Evolutionary conservation across 2,888 invertebrate genomes (phyloP).

Genomic region (Caenorhabditis sp.): DNA sequence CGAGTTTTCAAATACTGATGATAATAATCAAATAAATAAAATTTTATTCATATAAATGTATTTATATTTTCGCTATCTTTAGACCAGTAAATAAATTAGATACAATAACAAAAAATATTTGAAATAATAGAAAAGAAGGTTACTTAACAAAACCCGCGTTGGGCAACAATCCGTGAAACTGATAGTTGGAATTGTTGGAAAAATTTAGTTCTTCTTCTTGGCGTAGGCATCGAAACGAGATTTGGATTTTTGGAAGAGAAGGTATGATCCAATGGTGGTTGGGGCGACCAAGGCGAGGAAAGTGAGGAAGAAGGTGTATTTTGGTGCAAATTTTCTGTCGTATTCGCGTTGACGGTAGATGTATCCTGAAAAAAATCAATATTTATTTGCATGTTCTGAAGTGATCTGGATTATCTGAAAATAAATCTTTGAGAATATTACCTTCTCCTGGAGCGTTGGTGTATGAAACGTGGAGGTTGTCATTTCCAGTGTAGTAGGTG

Average conservation of each 20-base stretch:
- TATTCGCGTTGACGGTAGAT: conserved; percentile 70
- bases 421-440: conserved; percentile 73
- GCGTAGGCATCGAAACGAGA: conserved; percentile 15
- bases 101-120: not conserved
- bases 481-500: conserved; percentile 84
- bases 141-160: not conserved
- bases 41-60: not conserved
- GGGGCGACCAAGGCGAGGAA: conserved; percentile 93
- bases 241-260: conserved; percentile 38
- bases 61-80: not conserved
- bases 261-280: conserved; percentile 73
- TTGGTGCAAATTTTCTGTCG: conserved; percentile 71
- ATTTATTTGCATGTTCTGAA: too few species aligned
- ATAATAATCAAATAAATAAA: too few species aligned
- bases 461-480: conserved; percentile 74
- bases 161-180: not conserved
- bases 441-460: conserved; percentile 95
- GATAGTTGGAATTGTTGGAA: not conserved
- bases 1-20: too few species aligned
- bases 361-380: conserved; percentile 54
- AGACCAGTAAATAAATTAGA: not conserved
- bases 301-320: conserved; percentile 87
- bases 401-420: conserved; percentile 3
- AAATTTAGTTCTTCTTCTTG: conserved; percentile 6
- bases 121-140: conserved; percentile 9